phyloP scores from a whole-genome alignment of 2,113 vertebrate genomes.

The Ia io region DNA sequence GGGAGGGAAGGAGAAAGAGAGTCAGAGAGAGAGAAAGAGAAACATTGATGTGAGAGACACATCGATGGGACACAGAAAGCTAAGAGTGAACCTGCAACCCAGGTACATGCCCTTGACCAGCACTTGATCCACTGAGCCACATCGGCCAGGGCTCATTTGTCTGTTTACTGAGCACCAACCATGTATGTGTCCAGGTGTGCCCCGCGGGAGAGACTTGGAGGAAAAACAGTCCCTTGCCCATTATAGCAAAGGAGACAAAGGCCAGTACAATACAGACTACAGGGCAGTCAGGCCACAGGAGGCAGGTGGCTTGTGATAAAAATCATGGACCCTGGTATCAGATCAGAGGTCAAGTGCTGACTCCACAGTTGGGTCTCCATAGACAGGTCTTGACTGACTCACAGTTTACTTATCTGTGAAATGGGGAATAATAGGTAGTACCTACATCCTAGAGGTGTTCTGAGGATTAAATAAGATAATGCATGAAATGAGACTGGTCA shows the following conservation, averaged over 20 bases:
- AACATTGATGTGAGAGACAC: too few species aligned
- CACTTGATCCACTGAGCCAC: too few species aligned
- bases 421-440: background rate
- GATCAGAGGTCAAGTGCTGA: background rate
- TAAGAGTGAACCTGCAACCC: too few species aligned
- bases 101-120: too few species aligned
- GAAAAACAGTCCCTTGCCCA: background rate
- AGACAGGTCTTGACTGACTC: background rate
- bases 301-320: background rate
- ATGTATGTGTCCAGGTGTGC: background rate
- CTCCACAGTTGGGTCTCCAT: background rate
- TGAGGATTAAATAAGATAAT: constrained; percentile 17
- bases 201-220: background rate
- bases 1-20: too few species aligned
- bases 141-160: background rate
- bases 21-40: too few species aligned
- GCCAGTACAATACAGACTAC: background rate
- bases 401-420: constrained; percentile 11
- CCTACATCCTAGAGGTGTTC: background rate
- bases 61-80: too few species aligned
- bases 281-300: background rate
- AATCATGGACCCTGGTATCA: background rate
- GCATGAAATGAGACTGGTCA: background rate
- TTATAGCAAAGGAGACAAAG: background rate
- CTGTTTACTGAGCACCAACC: constrained; percentile 4